Conservation (phyloP, 2,888 invertebrate species). For the Tuberolachnus salignus region DNA sequence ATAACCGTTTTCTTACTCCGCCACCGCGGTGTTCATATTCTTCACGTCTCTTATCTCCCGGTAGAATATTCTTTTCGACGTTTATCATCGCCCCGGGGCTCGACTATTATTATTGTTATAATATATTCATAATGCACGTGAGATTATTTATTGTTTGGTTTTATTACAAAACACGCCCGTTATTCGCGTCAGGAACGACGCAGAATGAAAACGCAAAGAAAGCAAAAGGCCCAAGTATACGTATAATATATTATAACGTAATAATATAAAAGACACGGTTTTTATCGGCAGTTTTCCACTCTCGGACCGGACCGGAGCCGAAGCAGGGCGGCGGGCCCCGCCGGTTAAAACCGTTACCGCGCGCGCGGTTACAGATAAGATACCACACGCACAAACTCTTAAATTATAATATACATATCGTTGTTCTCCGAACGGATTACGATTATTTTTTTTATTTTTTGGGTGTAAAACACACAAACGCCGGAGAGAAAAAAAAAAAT, state of each 20-base stretch:
- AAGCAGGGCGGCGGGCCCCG: too few relatives aligned
- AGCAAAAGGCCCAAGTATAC: background rate
- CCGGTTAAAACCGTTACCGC: too few relatives aligned
- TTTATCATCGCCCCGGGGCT: slow-evolving; percentile 9
- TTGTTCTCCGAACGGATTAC: too few relatives aligned
- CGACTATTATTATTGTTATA: slow-evolving; percentile 1
- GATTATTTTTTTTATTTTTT: too few relatives aligned
- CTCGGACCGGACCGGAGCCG: too few relatives aligned
- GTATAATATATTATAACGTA: background rate
- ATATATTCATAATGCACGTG: too few relatives aligned
- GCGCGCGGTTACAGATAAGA: too few relatives aligned
- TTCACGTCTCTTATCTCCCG: background rate
- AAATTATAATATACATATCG: too few relatives aligned
- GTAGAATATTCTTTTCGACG: too few relatives aligned
- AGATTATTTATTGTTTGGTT: slow-evolving; percentile 49
- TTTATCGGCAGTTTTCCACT: background rate
- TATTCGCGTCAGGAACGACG: background rate
- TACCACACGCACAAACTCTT: too few relatives aligned
- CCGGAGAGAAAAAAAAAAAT: too few relatives aligned
- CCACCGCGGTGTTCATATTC: background rate
- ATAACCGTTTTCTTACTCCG: background rate
- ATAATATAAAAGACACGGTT: background rate
- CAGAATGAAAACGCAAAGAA: slow-evolving; percentile 29
- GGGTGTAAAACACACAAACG: too few relatives aligned
- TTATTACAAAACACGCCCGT: slow-evolving; percentile 52